Evolutionary conservation across 2,888 invertebrate genomes (phyloP), one percentile per base, ranked within the genome.

Genomic region (Lydus trimaculatus): DNA sequence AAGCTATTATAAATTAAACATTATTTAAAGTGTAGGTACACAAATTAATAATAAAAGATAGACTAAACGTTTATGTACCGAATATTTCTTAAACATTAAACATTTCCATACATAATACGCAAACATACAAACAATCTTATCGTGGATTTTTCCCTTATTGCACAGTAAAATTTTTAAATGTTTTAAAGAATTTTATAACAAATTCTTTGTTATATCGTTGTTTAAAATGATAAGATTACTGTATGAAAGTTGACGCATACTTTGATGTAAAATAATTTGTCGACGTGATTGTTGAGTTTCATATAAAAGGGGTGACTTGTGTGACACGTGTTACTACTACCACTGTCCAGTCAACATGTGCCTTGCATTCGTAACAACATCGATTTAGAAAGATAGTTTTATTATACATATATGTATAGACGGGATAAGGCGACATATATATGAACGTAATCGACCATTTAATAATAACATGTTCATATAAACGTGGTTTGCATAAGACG

Each of bases 191-290:
- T 17, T 31, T 8, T 8, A 4, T 8, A 43, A 17, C 8, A 43
- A 17, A 43, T 17, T 43, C 39, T 39, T 39, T 13, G 36, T 36
- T 11, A 13, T 36, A 2, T 36, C 3, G n/a, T 20, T 7, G n/a
- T 52, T 23, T 11, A 23, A 23, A 48, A 48, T 39, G 20, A 23
- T 52, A 23, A 52, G 13, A 17, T 4, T 7, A 8, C 1, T 23
- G 0, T 13, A 9, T 9, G 7, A 48, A 8, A 9, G 17, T 48
- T 48, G 20, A 17, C 48, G 39, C 33, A 64, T 64, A 39, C 60
- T 65, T 61, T 39, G 36, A 66, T 66, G 63, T 58, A 63, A 63
- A 66, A 63, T 63, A 66, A 63, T 66, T 66, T 66, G 63, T 43
- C 59, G 63, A 23, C 17, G 15, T 43, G 17, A 28, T 15, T 33